phyloP scores from a whole-genome alignment of 2,797 vertebrate species.

The Acestrorhynchus altus region DNA sequence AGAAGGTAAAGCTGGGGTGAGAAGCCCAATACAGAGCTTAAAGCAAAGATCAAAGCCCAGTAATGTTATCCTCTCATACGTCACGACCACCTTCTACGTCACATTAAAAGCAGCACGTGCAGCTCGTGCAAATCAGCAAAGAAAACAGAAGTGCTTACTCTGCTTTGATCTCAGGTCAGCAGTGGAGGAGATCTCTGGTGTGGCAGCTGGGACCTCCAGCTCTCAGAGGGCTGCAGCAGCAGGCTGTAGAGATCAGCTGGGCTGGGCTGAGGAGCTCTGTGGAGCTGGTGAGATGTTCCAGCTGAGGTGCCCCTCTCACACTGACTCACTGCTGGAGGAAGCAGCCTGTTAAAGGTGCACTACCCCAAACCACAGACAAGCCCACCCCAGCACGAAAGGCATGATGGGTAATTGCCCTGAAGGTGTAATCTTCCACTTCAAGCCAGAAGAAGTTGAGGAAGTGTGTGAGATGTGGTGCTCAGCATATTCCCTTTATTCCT shows the following conservation, averaged over 20 bases:
- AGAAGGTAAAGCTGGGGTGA: too few species aligned
- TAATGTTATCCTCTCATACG: too few species aligned
- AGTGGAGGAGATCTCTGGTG: too few species aligned
- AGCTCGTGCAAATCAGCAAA: too few species aligned
- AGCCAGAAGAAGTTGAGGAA: constrained; percentile 61
- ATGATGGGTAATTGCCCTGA: constrained; percentile 28
- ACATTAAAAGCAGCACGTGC: too few species aligned
- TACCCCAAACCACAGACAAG: constrained; percentile 49
- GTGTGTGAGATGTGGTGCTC: background rate
- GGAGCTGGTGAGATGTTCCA: background rate
- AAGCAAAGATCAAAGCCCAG: too few species aligned
- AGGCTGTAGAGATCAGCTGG: background rate
- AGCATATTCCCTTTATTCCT: background rate
- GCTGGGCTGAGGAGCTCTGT: background rate
- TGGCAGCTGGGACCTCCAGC: background rate
- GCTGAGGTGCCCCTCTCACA: background rate
- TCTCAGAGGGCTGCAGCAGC: background rate
- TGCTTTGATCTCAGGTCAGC: too few species aligned
- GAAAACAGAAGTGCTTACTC: too few species aligned
- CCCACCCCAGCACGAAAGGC: constrained; percentile 47
- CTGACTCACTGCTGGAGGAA: constrained; percentile 49
- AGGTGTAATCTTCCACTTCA: constrained; percentile 63
- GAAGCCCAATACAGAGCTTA: too few species aligned
- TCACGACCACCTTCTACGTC: too few species aligned
- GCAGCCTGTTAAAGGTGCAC: constrained; percentile 52